Evolutionary conservation across 2,797 vertebrate genomes (phyloP).

Genomic region (Liparis tanakae): DNA sequence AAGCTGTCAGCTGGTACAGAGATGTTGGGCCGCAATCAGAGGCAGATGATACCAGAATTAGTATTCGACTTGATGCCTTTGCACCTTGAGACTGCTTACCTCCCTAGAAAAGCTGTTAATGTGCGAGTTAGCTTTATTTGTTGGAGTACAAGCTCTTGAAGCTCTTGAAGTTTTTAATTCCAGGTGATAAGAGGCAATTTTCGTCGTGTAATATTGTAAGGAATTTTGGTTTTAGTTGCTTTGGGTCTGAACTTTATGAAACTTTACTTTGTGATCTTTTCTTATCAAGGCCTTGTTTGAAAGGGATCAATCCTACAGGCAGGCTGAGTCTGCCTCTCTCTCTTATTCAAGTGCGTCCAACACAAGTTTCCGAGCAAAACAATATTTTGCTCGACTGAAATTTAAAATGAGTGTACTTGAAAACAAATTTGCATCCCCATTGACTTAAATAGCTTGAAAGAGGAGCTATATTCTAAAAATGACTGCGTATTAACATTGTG

Average conservation of each 20-base stretch:
- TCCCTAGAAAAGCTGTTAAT: conserved; percentile 27
- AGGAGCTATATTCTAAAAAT: conserved; percentile 17
- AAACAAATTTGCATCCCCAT: neutral
- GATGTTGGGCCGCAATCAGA: conserved; percentile 35
- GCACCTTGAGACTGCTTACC: conserved; percentile 28
- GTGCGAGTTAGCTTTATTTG: conserved; percentile 34
- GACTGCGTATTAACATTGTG: conserved; percentile 21
- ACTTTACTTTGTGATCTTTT: conserved; percentile 20
- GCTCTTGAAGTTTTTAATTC: conserved; percentile 5
- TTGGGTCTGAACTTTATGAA: conserved; percentile 41
- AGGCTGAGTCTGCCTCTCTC: conserved; percentile 8
- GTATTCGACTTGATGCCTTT: conserved; percentile 50
- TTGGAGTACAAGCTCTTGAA: conserved; percentile 37
- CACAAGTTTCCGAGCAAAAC: neutral
- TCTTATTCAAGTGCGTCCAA: conserved; percentile 40
- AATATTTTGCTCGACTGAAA: neutral
- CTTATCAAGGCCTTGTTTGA: conserved; percentile 48
- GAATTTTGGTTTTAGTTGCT: conserved; percentile 39
- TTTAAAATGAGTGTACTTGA: neutral
- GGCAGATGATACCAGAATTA: conserved; percentile 60
- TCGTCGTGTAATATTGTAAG: conserved; percentile 33
- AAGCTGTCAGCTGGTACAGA: conserved; percentile 58
- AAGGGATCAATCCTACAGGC: conserved; percentile 55
- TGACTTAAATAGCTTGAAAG: conserved; percentile 23
- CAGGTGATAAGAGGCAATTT: conserved; percentile 29